Percentiles rank a stretch among this genome's conserved stretches.
phyloP scores from a whole-genome alignment of 2,888 invertebrate species.

The Yponomeuta plumbellus region DNA sequence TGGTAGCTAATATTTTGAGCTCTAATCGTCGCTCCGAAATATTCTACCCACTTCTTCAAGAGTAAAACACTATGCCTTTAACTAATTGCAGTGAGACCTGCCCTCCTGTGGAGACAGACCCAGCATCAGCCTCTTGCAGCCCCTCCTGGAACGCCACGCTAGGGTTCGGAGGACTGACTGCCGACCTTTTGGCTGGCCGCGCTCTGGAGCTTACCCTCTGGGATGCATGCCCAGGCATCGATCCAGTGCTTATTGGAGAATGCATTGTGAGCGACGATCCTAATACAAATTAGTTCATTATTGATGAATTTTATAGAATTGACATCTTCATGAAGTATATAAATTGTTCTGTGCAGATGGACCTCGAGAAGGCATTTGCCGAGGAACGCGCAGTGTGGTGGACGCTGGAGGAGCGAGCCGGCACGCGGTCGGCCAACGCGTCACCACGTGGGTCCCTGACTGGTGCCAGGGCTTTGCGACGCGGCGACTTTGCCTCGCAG shows the following conservation, averaged over 20 bases:
- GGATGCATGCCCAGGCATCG: constrained; percentile 90
- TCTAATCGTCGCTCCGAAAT: too few relatives aligned
- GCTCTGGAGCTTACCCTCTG: constrained; percentile 91
- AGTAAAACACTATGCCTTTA: too few relatives aligned
- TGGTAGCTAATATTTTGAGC: too few relatives aligned
- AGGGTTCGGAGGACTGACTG: constrained; percentile 86
- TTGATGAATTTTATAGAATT: not conserved
- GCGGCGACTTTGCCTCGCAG: constrained; percentile 84
- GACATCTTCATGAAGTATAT: not conserved
- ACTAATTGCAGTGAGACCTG: constrained; percentile 79
- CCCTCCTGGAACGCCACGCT: constrained; percentile 96
- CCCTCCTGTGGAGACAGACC: constrained; percentile 87
- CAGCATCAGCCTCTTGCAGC: constrained; percentile 90
- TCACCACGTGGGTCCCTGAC: constrained; percentile 88
- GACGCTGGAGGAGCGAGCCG: constrained; percentile 86
- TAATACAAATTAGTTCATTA: too few relatives aligned
- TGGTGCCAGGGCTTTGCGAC: constrained; percentile 80
- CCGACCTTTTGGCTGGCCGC: constrained; percentile 86
- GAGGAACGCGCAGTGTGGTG: constrained; percentile 95
- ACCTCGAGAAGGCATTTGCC: constrained; percentile 88
- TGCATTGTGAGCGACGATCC: constrained; percentile 75
- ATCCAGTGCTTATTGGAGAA: constrained; percentile 88
- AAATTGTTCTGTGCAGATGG: constrained; percentile 61
- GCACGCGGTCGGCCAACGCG: constrained; percentile 85
- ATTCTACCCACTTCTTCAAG: too few relatives aligned